These are phyloP conservation scores for Alitta virens DNA, from an alignment of 2,888 invertebrate genomes.

Conservation along the genomic window DNA sequence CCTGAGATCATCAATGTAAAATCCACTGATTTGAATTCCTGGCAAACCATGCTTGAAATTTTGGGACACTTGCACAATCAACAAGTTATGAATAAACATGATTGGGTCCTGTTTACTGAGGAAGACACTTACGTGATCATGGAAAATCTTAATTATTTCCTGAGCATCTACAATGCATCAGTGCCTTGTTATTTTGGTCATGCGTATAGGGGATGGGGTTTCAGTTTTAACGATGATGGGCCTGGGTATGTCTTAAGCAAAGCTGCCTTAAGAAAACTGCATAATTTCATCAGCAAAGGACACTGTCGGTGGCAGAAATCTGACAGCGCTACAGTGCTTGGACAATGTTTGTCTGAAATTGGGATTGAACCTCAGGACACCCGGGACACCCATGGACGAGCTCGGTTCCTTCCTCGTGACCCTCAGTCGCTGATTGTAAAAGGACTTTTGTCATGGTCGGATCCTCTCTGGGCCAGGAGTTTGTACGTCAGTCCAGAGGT, in stretches of 20 bases:
- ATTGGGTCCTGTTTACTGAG: constrained; percentile 21
- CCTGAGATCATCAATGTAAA: background rate
- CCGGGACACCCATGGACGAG: constrained; percentile 13
- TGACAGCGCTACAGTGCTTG: background rate
- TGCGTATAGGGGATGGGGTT: constrained; percentile 9
- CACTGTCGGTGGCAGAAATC: background rate
- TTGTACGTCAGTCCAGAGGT: constrained; percentile 15
- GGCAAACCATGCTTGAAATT: constrained; percentile 10
- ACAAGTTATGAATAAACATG: constrained; percentile 10
- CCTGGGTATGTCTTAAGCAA: constrained; percentile 20
- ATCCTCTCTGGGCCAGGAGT: constrained; percentile 15
- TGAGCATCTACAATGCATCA: constrained; percentile 18
- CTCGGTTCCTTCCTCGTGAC: constrained; percentile 19
- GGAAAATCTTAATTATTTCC: constrained; percentile 23
- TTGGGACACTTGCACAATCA: background rate
- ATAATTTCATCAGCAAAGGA: constrained; percentile 12
- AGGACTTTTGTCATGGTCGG: constrained; percentile 5
- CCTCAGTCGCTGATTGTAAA: constrained; percentile 15
- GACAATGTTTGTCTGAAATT: constrained; percentile 10
- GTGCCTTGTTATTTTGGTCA: constrained; percentile 18
- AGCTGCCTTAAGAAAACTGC: constrained; percentile 14
- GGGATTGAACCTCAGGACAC: constrained; percentile 14
- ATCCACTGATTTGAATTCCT: background rate
- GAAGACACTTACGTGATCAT: constrained; percentile 21
- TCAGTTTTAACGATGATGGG: constrained; percentile 16